Percentiles rank a stretch among this genome's conserved stretches.
These are phyloP conservation scores for Oncorhynchus kisutch DNA, from an alignment of 2,113 vertebrate genomes.

Conservation along the genomic window DNA sequence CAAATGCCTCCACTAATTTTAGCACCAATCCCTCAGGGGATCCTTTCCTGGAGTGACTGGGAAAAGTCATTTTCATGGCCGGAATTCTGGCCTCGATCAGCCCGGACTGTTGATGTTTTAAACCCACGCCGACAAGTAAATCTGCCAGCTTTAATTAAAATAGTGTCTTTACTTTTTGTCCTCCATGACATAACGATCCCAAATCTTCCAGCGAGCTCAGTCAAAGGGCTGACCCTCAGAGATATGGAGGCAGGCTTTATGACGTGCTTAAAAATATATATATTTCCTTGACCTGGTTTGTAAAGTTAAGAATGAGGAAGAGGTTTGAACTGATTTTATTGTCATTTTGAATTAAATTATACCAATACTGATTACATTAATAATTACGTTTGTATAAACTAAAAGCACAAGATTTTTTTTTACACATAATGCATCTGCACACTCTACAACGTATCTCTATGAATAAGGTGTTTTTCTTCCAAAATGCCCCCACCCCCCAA, in stretches of 20 bases:
- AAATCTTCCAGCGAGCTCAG: constrained; percentile 52
- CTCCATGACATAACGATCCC: constrained; percentile 54
- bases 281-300: constrained; percentile 28
- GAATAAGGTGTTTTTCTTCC: neutral
- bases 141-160: constrained; percentile 14
- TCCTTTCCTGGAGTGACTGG: neutral
- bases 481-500: neutral
- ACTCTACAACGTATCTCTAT: neutral
- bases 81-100: neutral
- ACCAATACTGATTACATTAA: too few relatives aligned
- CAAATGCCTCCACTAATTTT: neutral
- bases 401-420: too few relatives aligned
- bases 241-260: constrained; percentile 43
- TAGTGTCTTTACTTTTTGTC: constrained; percentile 29
- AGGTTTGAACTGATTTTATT: too few relatives aligned
- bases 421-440: too few relatives aligned
- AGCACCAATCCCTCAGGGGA: neutral
- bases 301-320: constrained; percentile 17
- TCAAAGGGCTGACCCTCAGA: constrained; percentile 45
- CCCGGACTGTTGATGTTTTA: neutral
- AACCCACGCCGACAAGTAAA: neutral
- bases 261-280: constrained; percentile 40
- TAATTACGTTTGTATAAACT: too few relatives aligned
- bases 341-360: too few relatives aligned
- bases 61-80: neutral